A percentile compares a stretch with the other conserved stretches of the same genome.
Conservation (phyloP, 2,797 vertebrate species). For the Dromococcyx pavoninus region DNA sequence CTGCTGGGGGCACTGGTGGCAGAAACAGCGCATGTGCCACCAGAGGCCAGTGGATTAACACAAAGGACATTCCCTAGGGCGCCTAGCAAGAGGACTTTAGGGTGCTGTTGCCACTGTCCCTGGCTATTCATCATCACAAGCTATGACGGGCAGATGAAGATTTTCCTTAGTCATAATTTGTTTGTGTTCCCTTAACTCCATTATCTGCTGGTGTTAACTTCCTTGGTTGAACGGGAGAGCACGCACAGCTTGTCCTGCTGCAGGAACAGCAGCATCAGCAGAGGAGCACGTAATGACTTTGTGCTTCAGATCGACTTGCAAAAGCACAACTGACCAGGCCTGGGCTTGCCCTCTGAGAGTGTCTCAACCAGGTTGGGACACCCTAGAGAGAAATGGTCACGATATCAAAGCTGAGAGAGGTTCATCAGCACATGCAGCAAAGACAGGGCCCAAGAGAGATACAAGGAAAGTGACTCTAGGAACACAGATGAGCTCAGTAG, state of each 20-base stretch:
- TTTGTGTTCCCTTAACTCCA: conserved; percentile 1
- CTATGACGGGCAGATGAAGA: neutral
- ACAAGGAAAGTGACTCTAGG: neutral
- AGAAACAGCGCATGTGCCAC: neutral
- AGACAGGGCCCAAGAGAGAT: neutral
- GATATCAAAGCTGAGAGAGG: neutral
- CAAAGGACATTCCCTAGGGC: neutral
- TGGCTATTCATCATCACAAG: neutral
- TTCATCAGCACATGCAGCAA: neutral
- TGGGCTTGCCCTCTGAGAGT: conserved; percentile 1
- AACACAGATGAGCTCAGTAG: neutral
- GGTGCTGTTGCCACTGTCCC: neutral
- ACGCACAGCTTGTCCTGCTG: neutral
- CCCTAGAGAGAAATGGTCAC: neutral
- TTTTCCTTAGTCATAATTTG: conserved; percentile 6
- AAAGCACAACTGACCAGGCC: neutral
- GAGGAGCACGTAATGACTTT: neutral
- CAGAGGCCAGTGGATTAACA: neutral
- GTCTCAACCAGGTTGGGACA: neutral
- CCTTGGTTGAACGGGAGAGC: neutral
- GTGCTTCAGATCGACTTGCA: neutral
- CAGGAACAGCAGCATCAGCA: conserved; percentile 13
- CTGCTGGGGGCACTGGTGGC: neutral
- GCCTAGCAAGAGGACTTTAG: neutral
- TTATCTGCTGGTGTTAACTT: neutral